Base-by-base conservation (phyloP, 2,888 invertebrate species). In the Thysanoteuthis rhombus region DNA sequence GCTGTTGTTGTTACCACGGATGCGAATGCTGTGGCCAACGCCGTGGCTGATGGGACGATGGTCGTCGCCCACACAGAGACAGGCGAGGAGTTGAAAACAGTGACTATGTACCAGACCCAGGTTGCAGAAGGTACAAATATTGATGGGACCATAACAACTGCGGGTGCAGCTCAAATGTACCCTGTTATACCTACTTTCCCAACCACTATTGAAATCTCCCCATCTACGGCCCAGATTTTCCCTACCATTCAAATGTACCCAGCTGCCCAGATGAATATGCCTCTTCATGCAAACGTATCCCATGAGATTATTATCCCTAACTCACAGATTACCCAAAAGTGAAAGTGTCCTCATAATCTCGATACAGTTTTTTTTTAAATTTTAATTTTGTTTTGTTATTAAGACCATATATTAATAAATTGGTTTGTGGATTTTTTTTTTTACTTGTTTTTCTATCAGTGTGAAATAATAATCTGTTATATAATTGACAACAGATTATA, bases 201-300 rank as follows among this genome's bases (percentile, higher is more conserved):
- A n/a, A 42, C 92, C 8, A 92, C 42, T 0, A 92, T 92, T 42
- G 92, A 92, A 92, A 92, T 92, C 32, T 92, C 92, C 5, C 92
- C 92, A 32, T 40, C 92, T 8, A 92, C 45, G 12, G 92, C 92
- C 19, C 92, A 92, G 45, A 92, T 92, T 92, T 92, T 92, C 32
- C 92, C 92, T 22, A 92, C 39, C 32, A 92, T 92, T 28, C 92
- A 92, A 36, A 92, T 92, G 92, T 92, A 92, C 92, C 92, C 92
- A 32, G 28, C 92, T 22, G 36, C 92, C 39, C 92, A 92, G 6
- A 75, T 75, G 75, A 75, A 75, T 36, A 19, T 75, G 75, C 75
- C 75, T 16, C 75, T 75, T 16, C 75, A 75, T 36, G 75, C 75
- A 36, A 75, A 75, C 3, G 75, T 75, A 36, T 75, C 75, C 0